Base-by-base conservation (phyloP, 2,888 invertebrate genomes). In the Glyphotaelius pellucidus region DNA sequence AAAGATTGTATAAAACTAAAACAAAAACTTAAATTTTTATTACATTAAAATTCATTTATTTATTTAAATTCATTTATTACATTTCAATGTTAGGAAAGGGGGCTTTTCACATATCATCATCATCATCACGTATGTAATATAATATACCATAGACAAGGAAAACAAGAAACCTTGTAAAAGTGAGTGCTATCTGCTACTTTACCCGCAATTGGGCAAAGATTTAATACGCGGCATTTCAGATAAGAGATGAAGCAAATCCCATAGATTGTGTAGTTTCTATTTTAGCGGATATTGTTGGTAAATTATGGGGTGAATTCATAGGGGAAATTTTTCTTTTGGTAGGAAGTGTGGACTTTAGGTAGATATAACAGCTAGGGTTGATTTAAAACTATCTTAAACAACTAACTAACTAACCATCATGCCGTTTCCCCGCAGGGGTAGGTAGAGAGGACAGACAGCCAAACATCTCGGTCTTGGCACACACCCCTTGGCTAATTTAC, bases 171-270 rank as follows among this genome's bases (percentile, higher is more conserved):
- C 83, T 83, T 83, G 83, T 32, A 83, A 83, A 83, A 83, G 15
- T 35, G 83, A 31, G 83, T 15, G 35, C 83, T 35, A 83, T 83
- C 83, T 83, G 83, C 83, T 25, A 19, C 15, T 83, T 25, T 35
- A 35, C 38, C 67, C 67, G 19, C 67, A n/a, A 67, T 67, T 25
- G 67, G 35, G 19, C 19, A 15, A 38, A 83, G 83, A 83, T 83
- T 83, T 83, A 35, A 83, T 83, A 83, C 35, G 32, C 4, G 35
- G 19, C 83, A 19, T 35, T 83, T 83, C 35, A 83, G 83, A 83
- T 83, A 83, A 83, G 83, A 83, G 32, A 32, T 83, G 35, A 83
- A 83, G 12, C 35, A 35, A 83, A 83, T 83, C 35, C 31, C 25
- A 32, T 19, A 9, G 67, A 67, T 9, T 25, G 25, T 67, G 25